These are phyloP conservation scores for Drosophila simulans DNA, from an alignment of 1,140 invertebrate genomes.

Conservation along the genomic window DNA sequence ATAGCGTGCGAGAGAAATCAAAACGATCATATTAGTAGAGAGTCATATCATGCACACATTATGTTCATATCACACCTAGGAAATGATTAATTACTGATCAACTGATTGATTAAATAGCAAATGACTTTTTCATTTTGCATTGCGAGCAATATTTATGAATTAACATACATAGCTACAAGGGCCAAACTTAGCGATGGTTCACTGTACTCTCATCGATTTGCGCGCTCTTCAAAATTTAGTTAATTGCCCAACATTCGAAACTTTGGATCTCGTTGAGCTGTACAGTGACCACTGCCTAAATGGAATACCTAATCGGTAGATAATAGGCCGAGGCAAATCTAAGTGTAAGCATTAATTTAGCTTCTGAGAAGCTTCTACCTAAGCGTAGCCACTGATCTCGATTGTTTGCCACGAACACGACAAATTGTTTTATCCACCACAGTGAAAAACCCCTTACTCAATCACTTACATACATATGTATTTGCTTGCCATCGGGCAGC, in stretches of 20 bases:
- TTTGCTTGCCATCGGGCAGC: slow-evolving; percentile 56
- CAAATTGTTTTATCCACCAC: slow-evolving; percentile 24
- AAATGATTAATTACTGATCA: slow-evolving; percentile 23
- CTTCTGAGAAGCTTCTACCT: slow-evolving; percentile 72
- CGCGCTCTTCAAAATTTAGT: background rate
- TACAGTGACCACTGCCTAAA: slow-evolving; percentile 16
- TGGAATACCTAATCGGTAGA: slow-evolving; percentile 9
- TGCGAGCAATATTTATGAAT: slow-evolving; percentile 46
- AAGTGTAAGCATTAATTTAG: slow-evolving; percentile 54
- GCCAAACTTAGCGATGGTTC: background rate
- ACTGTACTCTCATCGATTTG: background rate
- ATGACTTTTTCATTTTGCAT: slow-evolving; percentile 58
- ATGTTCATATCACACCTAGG: slow-evolving; percentile 58
- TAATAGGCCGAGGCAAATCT: slow-evolving; percentile 27
- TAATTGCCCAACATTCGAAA: background rate
- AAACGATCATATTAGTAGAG: slow-evolving; percentile 53
- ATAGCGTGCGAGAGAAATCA: slow-evolving; percentile 24
- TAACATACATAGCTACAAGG: slow-evolving; percentile 20
- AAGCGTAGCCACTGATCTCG: slow-evolving; percentile 46
- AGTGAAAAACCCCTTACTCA: slow-evolving; percentile 2
- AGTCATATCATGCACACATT: slow-evolving; percentile 58
- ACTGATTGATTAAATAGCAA: slow-evolving; percentile 46
- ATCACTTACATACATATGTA: slow-evolving; percentile 48
- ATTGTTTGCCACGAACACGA: slow-evolving; percentile 29
- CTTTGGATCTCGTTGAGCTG: background rate